These are phyloP conservation scores for Phycodurus eques DNA, from an alignment of 2,113 vertebrate species.

Conservation along the genomic window DNA sequence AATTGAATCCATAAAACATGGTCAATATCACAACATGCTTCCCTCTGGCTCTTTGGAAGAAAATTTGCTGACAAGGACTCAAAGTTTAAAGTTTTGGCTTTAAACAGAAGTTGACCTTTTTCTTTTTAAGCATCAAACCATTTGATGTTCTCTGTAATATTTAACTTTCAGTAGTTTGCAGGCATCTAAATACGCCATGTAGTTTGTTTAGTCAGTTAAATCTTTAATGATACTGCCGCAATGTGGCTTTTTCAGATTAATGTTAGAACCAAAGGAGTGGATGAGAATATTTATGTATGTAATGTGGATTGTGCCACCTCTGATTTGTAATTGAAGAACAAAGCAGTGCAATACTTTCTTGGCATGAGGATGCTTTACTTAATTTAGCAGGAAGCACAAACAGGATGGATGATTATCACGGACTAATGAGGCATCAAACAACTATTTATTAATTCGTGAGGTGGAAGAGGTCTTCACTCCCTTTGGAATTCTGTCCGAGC, in stretches of 20 bases:
- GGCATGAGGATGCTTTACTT: constrained; percentile 10
- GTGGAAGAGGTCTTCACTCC: constrained; percentile 1
- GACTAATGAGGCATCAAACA: constrained; percentile 12
- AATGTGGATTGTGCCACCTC: not conserved
- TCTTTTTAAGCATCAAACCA: not conserved
- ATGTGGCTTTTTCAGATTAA: not conserved
- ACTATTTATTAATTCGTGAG: constrained; percentile 2
- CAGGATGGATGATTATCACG: constrained; percentile 4
- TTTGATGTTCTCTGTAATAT: not conserved
- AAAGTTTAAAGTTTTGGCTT: not conserved
- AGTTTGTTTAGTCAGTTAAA: not conserved
- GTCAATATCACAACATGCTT: not conserved
- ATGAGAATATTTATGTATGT: constrained; percentile 7
- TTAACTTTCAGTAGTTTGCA: not conserved
- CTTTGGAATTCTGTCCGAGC: constrained; percentile 9
- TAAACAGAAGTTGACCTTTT: not conserved
- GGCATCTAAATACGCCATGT: not conserved
- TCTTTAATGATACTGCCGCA: not conserved
- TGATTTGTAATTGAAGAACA: constrained; percentile 9
- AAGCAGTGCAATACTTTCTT: not conserved
- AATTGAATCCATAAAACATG: not conserved
- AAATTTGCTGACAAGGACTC: not conserved
- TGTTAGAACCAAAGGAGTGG: not conserved
- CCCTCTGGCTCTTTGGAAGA: not conserved
- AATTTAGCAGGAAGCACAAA: constrained; percentile 3